These are phyloP conservation scores for Fopius arisanus DNA, from an alignment of 1,140 invertebrate species.

Conservation along the genomic window DNA sequence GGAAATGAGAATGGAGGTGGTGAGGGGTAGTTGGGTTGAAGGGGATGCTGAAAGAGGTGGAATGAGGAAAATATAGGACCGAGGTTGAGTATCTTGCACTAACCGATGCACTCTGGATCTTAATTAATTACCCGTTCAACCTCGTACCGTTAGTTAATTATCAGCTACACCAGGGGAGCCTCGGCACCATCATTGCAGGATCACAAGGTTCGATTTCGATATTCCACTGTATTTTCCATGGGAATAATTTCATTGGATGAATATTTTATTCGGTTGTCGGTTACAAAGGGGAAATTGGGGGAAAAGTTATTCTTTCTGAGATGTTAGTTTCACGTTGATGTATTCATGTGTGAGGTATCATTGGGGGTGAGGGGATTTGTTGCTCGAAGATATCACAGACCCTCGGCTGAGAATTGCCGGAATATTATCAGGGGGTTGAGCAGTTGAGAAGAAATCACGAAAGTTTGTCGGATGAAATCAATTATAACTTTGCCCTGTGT, in stretches of 20 bases:
- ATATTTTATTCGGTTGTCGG: background rate
- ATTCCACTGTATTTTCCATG: background rate
- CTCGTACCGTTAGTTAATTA: background rate
- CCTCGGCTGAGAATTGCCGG: no score
- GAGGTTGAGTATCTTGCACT: slow-evolving; percentile 2
- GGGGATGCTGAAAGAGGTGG: background rate
- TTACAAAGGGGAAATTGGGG: background rate
- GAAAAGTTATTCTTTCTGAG: no score
- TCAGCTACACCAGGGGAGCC: background rate
- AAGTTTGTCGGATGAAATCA: no score
- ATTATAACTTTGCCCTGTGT: no score
- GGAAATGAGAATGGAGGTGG: background rate
- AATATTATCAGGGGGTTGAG: no score
- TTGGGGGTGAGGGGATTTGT: no score
- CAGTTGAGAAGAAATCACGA: no score
- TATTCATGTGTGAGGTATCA: no score
- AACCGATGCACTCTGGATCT: slow-evolving; percentile 2
- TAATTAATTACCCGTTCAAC: slow-evolving; percentile 13
- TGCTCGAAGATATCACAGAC: no score
- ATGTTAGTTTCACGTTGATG: no score
- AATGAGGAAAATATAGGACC: slow-evolving; percentile 1
- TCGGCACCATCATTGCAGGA: background rate
- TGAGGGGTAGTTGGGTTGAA: background rate
- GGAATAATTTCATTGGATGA: background rate
- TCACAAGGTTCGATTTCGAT: background rate